Conservation (phyloP, 2,888 invertebrate species). For the Doris montereyensis region DNA sequence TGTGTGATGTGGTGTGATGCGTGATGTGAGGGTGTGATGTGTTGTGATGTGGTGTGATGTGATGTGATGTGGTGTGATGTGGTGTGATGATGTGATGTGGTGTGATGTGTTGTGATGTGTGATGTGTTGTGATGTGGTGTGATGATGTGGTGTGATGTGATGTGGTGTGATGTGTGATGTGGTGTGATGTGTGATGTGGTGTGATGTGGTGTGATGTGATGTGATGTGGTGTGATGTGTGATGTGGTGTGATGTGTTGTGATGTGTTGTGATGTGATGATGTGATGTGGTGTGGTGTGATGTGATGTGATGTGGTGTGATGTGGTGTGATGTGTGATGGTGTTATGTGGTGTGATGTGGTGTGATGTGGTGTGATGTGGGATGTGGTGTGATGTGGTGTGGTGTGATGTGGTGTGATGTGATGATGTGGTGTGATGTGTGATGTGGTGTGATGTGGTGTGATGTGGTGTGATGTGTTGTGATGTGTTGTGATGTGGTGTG, state of each 20-base stretch:
- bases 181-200: neutral
- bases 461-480: neutral
- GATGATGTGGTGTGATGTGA: too few relatives aligned
- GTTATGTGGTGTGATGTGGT: neutral
- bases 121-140: too few relatives aligned
- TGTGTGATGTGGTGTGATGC: too few relatives aligned
- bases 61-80: too few relatives aligned
- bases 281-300: neutral
- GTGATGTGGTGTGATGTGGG: neutral
- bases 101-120: too few relatives aligned
- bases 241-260: slow-evolving; percentile 1
- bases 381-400: neutral
- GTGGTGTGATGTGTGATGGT: neutral
- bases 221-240: neutral
- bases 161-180: too few relatives aligned
- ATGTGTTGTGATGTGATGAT: neutral
- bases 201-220: neutral
- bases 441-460: slow-evolving; percentile 2
- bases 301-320: neutral
- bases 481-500: neutral
- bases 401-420: neutral
- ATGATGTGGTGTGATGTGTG: neutral
- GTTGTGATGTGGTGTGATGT: too few relatives aligned
- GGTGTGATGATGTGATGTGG: too few relatives aligned
- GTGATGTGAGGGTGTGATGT: too few relatives aligned